phyloP scores from a whole-genome alignment of 92 coral and sea anemone genomes.

The Epizoanthus fatuus region DNA sequence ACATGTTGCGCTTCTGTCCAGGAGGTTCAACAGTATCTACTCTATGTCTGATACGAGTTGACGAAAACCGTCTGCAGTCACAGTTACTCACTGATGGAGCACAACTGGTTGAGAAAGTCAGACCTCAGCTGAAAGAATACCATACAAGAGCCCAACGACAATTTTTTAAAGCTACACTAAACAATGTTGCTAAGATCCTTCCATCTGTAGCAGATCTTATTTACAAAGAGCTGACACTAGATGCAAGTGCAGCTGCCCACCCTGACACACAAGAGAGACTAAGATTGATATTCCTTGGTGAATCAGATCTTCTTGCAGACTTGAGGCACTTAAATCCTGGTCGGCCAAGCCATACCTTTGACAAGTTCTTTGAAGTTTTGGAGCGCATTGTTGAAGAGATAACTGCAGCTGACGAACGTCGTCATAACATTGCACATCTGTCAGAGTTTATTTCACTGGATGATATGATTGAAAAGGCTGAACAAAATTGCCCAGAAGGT shows the following conservation, averaged over 20 bases:
- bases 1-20: slow-evolving; percentile 56
- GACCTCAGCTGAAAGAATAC: slow-evolving; percentile 39
- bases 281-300: slow-evolving; percentile 54
- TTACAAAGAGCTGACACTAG: slow-evolving; percentile 52
- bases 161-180: slow-evolving; percentile 7
- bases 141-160: slow-evolving; percentile 29
- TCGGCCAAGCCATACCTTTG: slow-evolving; percentile 47
- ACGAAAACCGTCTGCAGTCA: slow-evolving; percentile 39
- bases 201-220: slow-evolving; percentile 60
- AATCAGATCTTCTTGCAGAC: slow-evolving; percentile 42
- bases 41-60: slow-evolving; percentile 49
- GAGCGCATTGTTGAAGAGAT: slow-evolving; percentile 6
- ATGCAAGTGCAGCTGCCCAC: slow-evolving; percentile 57
- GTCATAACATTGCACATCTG: slow-evolving; percentile 57
- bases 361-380: slow-evolving; percentile 28
- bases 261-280: slow-evolving; percentile 67
- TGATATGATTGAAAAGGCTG: slow-evolving; percentile 36
- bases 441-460: slow-evolving; percentile 47
- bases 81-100: slow-evolving; percentile 41
- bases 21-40: slow-evolving; percentile 53
- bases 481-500: slow-evolving; percentile 49
- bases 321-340: slow-evolving; percentile 55
- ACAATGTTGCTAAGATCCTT: slow-evolving; percentile 24
- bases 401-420: slow-evolving; percentile 46
- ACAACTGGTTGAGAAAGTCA: slow-evolving; percentile 28